Percentiles rank a stretch among this genome's conserved stretches.
Evolutionary conservation across 2,113 vertebrate species (phyloP).

Genomic region (Dromiciops gliroides): DNA sequence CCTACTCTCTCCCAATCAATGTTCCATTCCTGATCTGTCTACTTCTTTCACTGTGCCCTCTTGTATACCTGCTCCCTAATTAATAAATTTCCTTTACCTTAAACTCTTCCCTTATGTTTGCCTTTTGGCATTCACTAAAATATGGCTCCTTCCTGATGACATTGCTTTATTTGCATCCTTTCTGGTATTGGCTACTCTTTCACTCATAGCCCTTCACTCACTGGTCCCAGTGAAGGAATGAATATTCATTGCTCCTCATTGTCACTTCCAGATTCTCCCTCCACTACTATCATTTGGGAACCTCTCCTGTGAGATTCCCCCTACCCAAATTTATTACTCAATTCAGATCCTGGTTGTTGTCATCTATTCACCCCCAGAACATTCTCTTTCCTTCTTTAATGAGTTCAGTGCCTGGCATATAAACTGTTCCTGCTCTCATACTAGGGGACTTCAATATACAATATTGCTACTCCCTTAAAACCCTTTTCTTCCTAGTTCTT

Average conservation of each 20-base stretch:
- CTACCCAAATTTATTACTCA: neutral
- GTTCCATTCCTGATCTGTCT: neutral
- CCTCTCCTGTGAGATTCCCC: neutral
- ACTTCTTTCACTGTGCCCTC: neutral
- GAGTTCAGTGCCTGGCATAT: neutral
- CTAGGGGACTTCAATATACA: neutral
- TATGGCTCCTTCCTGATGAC: neutral
- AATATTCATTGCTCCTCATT: neutral
- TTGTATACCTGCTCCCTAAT: neutral
- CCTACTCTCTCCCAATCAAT: neutral
- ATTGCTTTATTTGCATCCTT: neutral
- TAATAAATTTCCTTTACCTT: neutral
- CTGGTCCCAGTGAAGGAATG: neutral
- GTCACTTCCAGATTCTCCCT: neutral
- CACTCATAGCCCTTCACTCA: neutral
- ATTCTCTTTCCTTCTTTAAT: neutral
- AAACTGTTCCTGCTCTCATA: neutral
- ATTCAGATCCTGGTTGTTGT: neutral
- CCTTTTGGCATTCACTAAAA: neutral
- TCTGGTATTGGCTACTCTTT: neutral
- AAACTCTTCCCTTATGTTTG: neutral
- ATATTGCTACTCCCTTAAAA: neutral
- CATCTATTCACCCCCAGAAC: neutral
- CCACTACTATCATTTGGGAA: neutral
- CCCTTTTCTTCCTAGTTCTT: neutral